phyloP scores from a whole-genome alignment of 2,113 vertebrate genomes.

The Phalacrocorax pelagicus region DNA sequence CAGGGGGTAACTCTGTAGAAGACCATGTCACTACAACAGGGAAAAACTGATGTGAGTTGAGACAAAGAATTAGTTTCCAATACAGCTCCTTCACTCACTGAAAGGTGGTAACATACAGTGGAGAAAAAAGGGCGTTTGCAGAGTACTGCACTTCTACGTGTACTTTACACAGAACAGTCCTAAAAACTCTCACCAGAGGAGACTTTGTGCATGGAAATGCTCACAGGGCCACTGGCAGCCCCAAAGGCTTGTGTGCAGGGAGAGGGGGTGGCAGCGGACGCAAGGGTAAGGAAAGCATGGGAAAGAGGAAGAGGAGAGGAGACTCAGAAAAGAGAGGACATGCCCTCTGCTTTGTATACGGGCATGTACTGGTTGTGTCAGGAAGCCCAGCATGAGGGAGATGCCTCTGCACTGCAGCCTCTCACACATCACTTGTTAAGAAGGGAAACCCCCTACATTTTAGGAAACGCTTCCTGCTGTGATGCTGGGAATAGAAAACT shows the following conservation, averaged over 20 bases:
- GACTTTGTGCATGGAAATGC: neutral
- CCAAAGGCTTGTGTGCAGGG: neutral
- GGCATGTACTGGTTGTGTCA: too few relatives aligned
- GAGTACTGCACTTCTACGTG: neutral
- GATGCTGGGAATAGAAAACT: neutral
- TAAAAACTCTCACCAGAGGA: neutral
- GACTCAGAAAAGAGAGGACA: neutral
- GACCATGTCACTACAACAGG: neutral
- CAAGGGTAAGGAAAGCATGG: neutral
- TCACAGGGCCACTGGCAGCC: neutral
- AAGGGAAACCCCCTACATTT: neutral
- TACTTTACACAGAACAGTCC: neutral
- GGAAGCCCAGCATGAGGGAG: neutral
- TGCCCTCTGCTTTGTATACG: neutral
- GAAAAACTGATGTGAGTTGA: neutral
- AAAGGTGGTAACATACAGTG: neutral
- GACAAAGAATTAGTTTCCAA: neutral
- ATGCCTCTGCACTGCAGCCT: neutral
- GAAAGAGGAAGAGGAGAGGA: neutral
- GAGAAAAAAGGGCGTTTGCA: neutral
- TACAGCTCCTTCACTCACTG: neutral
- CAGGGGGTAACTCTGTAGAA: neutral
- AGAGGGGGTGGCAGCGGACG: neutral
- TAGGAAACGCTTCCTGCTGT: neutral
- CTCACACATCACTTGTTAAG: neutral